phyloP scores from a whole-genome alignment of 2,113 vertebrate genomes.

The Xenotilapia caudafasciata region DNA sequence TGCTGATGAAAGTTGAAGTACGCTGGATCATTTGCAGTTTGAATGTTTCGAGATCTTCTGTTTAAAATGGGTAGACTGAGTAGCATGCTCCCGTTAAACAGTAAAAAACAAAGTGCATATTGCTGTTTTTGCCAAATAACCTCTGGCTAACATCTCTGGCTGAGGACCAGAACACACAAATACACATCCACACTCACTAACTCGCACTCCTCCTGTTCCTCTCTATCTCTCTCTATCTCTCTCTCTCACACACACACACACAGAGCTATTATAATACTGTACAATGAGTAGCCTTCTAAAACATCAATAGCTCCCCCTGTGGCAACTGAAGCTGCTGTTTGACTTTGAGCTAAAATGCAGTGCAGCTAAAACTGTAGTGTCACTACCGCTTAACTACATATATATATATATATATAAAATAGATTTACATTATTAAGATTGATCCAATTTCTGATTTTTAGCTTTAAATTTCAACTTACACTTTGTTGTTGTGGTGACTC shows the following conservation, averaged over 20 bases:
- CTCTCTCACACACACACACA: not conserved
- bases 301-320: slow-evolving; percentile 60
- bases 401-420: not conserved
- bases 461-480: not conserved
- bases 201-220: not conserved
- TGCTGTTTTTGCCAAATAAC: slow-evolving; percentile 31
- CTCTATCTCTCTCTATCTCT: not conserved
- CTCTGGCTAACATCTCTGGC: slow-evolving; percentile 31
- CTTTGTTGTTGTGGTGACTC: not conserved
- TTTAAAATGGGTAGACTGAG: not conserved
- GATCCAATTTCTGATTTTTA: not conserved
- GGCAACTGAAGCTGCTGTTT: slow-evolving; percentile 35
- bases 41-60: not conserved
- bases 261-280: not conserved
- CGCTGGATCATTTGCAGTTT: not conserved
- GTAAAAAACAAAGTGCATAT: not conserved
- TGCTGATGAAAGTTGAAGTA: not conserved
- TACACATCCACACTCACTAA: not conserved
- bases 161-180: not conserved
- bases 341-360: not conserved
- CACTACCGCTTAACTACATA: not conserved
- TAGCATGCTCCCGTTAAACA: not conserved
- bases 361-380: not conserved
- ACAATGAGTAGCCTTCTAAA: slow-evolving; percentile 1
- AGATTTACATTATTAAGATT: not conserved